Evolutionary conservation across 2,797 vertebrate species (phyloP).

Genomic region (Carapus acus): DNA sequence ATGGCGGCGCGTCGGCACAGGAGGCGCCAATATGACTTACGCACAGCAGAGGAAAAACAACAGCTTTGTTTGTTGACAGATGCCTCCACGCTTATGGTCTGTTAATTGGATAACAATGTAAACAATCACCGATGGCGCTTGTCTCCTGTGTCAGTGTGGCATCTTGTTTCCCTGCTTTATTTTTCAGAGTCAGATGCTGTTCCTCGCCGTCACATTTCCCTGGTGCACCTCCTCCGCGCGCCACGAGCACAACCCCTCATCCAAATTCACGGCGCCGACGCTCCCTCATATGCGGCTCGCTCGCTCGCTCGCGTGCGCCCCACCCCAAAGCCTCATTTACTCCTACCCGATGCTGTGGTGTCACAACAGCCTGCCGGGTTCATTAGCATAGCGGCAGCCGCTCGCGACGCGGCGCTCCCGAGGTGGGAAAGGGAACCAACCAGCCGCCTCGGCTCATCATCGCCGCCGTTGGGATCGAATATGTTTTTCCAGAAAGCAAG

Average conservation of each 20-base stretch:
- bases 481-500: constrained; percentile 45
- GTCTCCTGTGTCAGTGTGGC: constrained; percentile 84
- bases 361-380: constrained; percentile 72
- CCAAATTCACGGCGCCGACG: constrained; percentile 37
- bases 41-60: constrained; percentile 91
- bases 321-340: constrained; percentile 71
- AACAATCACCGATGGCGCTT: constrained; percentile 95
- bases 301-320: no score
- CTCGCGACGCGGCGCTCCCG: constrained; percentile 57
- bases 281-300: constrained; percentile 26
- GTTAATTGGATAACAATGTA: constrained; percentile 99
- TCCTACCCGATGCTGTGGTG: constrained; percentile 75
- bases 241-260: constrained; percentile 42
- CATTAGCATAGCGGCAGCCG: constrained; percentile 74
- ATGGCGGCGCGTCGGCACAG: constrained; percentile 47
- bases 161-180: constrained; percentile 77
- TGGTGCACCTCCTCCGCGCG: constrained; percentile 34
- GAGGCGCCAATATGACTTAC: constrained; percentile 65
- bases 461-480: constrained; percentile 41
- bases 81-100: constrained; percentile 91
- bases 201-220: constrained; percentile 47
- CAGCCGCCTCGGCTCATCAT: constrained; percentile 43
- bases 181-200: constrained; percentile 69
- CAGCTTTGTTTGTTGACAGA: constrained; percentile 99
- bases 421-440: constrained; percentile 63